Conservation (phyloP, 1,140 invertebrate genomes). For the Drosophila carrolli region DNA sequence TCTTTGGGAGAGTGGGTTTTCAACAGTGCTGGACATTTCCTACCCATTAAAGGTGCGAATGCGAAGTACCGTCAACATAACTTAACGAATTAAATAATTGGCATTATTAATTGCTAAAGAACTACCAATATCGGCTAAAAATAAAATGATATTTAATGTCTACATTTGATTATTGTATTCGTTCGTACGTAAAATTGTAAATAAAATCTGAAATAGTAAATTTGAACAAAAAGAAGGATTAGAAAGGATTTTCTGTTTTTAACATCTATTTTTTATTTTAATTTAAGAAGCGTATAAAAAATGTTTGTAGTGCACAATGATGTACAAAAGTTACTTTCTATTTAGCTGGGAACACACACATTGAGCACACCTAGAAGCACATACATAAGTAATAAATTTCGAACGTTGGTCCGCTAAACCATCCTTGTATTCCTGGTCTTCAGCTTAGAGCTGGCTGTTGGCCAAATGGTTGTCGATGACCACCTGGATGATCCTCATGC, state of each 20-base stretch:
- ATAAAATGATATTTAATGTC: too few species aligned
- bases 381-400: conserved; percentile 22
- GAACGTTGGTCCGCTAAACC: conserved; percentile 23
- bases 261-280: too few species aligned
- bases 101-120: too few species aligned
- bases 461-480: conserved; percentile 76
- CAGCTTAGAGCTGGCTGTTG: conserved; percentile 67
- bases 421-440: background rate
- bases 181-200: too few species aligned
- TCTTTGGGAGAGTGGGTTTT: conserved; percentile 98
- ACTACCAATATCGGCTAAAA: too few species aligned
- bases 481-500: conserved; percentile 74
- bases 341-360: conserved; percentile 36
- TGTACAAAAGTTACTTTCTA: conserved; percentile 42
- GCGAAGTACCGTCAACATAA: conserved; percentile 13
- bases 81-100: too few species aligned
- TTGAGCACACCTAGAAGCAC: conserved; percentile 40
- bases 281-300: background rate
- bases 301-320: conserved; percentile 24
- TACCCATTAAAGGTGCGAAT: conserved; percentile 93
- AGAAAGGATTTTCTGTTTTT: too few species aligned
- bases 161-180: too few species aligned
- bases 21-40: conserved; percentile 98
- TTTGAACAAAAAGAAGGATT: too few species aligned
- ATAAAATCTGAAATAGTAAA: too few species aligned